Evolutionary conservation across 2,888 invertebrate species (phyloP), one percentile per base, ranked within the genome.

Genomic region (Lampropteryx suffumata): DNA sequence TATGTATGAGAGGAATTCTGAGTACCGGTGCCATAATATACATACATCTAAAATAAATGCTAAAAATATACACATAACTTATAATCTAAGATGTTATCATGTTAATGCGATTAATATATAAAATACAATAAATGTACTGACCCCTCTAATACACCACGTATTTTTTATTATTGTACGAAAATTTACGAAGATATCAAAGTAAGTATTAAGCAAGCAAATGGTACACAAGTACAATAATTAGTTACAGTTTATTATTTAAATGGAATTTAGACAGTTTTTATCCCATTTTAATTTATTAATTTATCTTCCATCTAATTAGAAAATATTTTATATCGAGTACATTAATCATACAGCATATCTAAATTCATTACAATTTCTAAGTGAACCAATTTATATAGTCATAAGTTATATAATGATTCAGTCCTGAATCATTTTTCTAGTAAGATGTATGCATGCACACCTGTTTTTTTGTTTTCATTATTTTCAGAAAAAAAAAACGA

Each of bases 11-110:
- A 48, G 45, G 47, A 48, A 54, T 43, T 60, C 33, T 56, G 62
- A 69, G 64, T 65, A 67, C 34, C 62, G 12, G 57, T 62, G 65
- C 63, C 61, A 74, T 73, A 77, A 81, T 81, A 80, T 80, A 82
- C 78, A 79, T 74, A 71, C 52, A 67, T 64, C 68, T 76, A 73
- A 69, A 73, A 71, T 73, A 75, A 75, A 77, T 76, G 76, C 77
- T 78, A 76, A 71, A 67, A 76, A 74, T 79, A 73, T 79, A 79
- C 78, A 79, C 57, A 45, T 70, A 57, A 65, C 64, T 65, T 72
- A 74, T 65, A 48, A 61, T 55, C 69, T 73, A 73, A 41, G 55
- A 43, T 27, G 36, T 35, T 26, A 29, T 13, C 2, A 63, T 44
- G 57, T 65, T 65, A 68, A 66, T 65, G 64, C 62, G 56, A 62